Percentiles rank a stretch among this genome's conserved stretches.
Evolutionary conservation across 2,797 vertebrate species (phyloP).

Genomic region (Gallinago nigripennis): DNA sequence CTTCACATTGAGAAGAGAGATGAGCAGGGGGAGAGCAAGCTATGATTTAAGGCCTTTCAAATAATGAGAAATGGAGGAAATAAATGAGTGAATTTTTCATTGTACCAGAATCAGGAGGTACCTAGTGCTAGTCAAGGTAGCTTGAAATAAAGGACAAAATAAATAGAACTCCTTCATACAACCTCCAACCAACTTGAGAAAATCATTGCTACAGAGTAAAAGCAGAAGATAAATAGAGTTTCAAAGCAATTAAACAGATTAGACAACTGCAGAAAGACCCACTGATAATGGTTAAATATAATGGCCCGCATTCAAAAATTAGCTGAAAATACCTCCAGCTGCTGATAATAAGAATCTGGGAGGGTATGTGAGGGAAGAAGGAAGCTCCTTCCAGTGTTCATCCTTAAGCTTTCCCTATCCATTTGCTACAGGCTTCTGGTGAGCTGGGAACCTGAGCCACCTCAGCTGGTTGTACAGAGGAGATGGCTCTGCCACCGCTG

Average conservation of each 20-base stretch:
- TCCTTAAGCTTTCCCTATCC: neutral
- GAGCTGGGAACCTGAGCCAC: neutral
- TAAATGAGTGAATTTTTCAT: neutral
- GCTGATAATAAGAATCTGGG: neutral
- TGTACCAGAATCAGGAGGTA: neutral
- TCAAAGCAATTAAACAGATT: neutral
- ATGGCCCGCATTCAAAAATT: neutral
- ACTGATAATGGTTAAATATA: neutral
- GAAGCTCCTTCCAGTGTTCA: neutral
- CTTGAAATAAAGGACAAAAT: neutral
- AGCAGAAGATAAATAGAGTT: neutral
- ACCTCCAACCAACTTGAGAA: neutral
- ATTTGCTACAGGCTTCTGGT: neutral
- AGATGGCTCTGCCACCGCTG: neutral
- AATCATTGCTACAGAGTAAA: neutral
- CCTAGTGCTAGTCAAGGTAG: neutral
- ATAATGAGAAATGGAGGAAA: neutral
- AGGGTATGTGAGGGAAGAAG: neutral
- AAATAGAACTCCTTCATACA: neutral
- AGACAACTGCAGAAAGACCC: neutral
- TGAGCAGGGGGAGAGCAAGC: neutral
- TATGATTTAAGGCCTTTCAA: conserved; percentile 28
- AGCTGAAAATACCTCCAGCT: neutral
- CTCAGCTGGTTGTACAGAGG: neutral
- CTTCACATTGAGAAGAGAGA: neutral